A percentile compares a stretch with the other conserved stretches of the same genome.
Conservation (phyloP, 2,797 vertebrate genomes). For the Darevskia nairensis region DNA sequence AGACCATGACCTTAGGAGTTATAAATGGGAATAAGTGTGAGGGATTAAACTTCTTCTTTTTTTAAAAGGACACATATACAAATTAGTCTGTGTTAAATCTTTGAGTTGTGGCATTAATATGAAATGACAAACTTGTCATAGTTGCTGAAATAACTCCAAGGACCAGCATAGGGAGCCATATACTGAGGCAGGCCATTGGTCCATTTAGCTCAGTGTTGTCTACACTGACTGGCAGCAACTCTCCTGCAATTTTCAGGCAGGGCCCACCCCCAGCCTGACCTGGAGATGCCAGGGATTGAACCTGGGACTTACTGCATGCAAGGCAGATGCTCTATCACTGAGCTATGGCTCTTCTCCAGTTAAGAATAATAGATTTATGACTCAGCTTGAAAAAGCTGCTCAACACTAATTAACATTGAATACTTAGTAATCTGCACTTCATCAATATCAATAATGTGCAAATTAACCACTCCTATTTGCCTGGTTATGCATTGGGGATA, state of each 20-base stretch:
- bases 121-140: background rate
- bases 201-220: too few relatives aligned
- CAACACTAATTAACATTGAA: background rate
- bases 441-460: background rate
- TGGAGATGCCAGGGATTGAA: too few relatives aligned
- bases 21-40: background rate
- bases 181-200: too few relatives aligned
- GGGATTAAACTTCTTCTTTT: background rate
- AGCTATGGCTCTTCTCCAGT: too few relatives aligned
- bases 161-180: too few relatives aligned
- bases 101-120: background rate
- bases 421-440: background rate
- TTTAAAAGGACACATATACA: conserved; percentile 9
- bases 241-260: too few relatives aligned
- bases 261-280: too few relatives aligned
- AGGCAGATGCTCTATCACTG: too few relatives aligned
- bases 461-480: background rate
- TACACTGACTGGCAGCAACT: too few relatives aligned
- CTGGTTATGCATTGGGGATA: background rate
- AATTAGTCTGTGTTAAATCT: conserved; percentile 11
- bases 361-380: background rate
- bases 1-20: background rate
- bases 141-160: background rate
- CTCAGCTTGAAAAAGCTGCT: background rate
- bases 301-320: too few relatives aligned